Evolutionary conservation across 2,797 vertebrate genomes (phyloP), one percentile per base, ranked within the genome.

Genomic region (Myiothlypis chrysogaster): DNA sequence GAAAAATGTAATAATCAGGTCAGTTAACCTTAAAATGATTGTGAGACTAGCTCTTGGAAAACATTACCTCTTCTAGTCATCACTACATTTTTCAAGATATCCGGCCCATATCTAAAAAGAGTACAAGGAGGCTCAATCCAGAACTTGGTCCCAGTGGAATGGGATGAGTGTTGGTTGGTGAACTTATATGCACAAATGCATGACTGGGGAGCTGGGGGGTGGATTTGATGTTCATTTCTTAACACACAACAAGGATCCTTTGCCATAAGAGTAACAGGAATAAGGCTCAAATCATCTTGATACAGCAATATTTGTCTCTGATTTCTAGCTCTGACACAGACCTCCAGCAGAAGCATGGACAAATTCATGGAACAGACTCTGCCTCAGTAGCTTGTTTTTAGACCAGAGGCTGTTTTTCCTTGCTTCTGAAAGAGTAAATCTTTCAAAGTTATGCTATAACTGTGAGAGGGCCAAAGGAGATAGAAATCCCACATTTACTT

Each of bases 121-220:
- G 4, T 39, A 35, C 0, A 0, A 49, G 27, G 17, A 83, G 18
- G 22, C 27, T 43, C 17, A 60, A 1, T 20, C 21, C 37, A 83
- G 75, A 86, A 28, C 24, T 53, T 23, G 24, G 35, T 6, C 43
- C 7, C 32, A 72, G 1, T 0, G 39, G n/a, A 43, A 35, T 1
- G 0, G 8, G 17, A 32, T 0, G 0, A 39, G 24, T 3, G 1
- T 2, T 80, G 13, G 28, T 75, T 68, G 50, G 15, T 60, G 23
- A 70, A 63, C 1, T 24, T 66, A 34, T 0, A 2, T 3, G 13
- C 12, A 43, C 6, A 46, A 63, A 80, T 11, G 2, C 1, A 2
- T 49, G 20, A 60, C 15, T 19, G 32, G 3, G 11, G 11, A 50
- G 6, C 7, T 34, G 15, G 2, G 8, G 1, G 6, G 0, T n/a